phyloP scores from a whole-genome alignment of 2,888 invertebrate genomes.

The Metellina segmentata region DNA sequence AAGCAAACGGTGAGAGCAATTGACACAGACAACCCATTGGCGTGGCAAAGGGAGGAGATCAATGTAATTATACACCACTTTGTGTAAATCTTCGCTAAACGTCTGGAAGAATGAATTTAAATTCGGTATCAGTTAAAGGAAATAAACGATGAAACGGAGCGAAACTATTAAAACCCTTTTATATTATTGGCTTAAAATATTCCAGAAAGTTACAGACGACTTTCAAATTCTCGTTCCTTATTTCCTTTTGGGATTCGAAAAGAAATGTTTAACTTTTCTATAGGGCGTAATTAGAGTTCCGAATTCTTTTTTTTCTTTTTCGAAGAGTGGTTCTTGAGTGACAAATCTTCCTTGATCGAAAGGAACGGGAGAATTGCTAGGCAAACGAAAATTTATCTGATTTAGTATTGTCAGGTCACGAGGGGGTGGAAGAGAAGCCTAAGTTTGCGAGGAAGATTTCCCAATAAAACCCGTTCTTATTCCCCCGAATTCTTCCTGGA shows the following conservation, averaged over 20 bases:
- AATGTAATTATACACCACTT: background rate
- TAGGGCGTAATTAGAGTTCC: slow-evolving; percentile 45
- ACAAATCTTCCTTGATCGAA: background rate
- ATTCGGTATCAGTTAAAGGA: background rate
- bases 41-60: background rate
- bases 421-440: background rate
- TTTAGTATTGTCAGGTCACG: background rate
- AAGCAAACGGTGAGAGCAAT: background rate
- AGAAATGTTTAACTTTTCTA: slow-evolving; percentile 62
- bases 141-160: background rate
- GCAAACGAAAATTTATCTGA: slow-evolving; percentile 56
- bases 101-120: background rate
- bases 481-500: background rate
- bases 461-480: background rate
- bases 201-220: background rate
- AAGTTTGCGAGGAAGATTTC: background rate
- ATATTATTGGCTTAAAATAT: slow-evolving; percentile 18
- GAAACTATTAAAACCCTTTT: slow-evolving; percentile 9
- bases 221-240: slow-evolving; percentile 34
- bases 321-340: slow-evolving; percentile 7
- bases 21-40: background rate
- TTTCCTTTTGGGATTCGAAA: slow-evolving; percentile 11
- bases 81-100: background rate
- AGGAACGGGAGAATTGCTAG: slow-evolving; percentile 21
- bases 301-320: slow-evolving; percentile 7